Percentiles rank a stretch among this genome's conserved stretches.
Evolutionary conservation across 2,113 vertebrate species (phyloP).

Genomic region (Sander lucioperca): DNA sequence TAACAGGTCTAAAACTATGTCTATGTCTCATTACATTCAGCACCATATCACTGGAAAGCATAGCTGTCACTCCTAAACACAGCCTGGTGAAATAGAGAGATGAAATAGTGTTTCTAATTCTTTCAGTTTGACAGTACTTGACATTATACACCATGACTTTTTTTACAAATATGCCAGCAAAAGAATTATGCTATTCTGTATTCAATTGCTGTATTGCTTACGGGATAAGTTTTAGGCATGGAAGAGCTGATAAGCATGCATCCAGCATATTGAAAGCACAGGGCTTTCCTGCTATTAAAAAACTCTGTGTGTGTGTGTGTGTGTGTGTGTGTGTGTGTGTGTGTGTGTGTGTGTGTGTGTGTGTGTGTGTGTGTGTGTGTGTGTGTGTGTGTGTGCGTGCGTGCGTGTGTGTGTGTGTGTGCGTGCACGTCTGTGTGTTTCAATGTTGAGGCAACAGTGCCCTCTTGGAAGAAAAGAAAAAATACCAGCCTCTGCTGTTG

Average conservation of each 20-base stretch:
- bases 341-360: slow-evolving; percentile 14
- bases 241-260: slow-evolving; percentile 71
- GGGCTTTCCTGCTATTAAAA: slow-evolving; percentile 50
- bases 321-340: slow-evolving; percentile 12
- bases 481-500: slow-evolving; percentile 10
- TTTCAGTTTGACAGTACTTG: slow-evolving; percentile 39
- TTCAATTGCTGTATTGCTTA: slow-evolving; percentile 69
- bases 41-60: slow-evolving; percentile 32
- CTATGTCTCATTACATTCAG: slow-evolving; percentile 10
- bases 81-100: slow-evolving; percentile 24
- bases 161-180: slow-evolving; percentile 43
- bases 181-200: slow-evolving; percentile 63
- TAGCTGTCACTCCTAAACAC: slow-evolving; percentile 34
- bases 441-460: slow-evolving; percentile 59
- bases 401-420: slow-evolving; percentile 11
- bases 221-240: slow-evolving; percentile 59
- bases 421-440: slow-evolving; percentile 14
- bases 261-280: slow-evolving; percentile 62
- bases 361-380: slow-evolving; percentile 5
- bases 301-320: slow-evolving; percentile 3
- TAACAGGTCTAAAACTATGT: slow-evolving; percentile 26
- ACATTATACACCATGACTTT: slow-evolving; percentile 52
- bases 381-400: slow-evolving; percentile 13
- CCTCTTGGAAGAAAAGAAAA: slow-evolving; percentile 39
- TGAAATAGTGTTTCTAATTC: slow-evolving; percentile 42